A percentile compares a stretch with the other conserved stretches of the same genome.
phyloP scores from a whole-genome alignment of 2,113 vertebrate genomes.

The Uropsilus gracilis region DNA sequence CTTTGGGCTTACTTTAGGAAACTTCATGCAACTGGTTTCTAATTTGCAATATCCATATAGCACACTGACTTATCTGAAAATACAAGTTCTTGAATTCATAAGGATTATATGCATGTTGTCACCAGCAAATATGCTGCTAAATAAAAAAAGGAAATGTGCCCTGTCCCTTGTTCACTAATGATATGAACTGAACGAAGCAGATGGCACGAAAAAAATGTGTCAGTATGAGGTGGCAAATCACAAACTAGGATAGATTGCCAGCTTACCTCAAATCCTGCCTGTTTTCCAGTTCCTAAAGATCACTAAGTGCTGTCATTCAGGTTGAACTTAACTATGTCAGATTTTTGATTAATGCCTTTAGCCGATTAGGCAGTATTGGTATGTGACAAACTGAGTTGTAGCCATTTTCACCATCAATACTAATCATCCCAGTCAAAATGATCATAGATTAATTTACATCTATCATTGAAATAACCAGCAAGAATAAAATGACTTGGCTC shows the following conservation, averaged over 20 bases:
- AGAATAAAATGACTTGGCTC: neutral
- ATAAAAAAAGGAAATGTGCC: neutral
- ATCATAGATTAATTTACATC: slow-evolving; percentile 48
- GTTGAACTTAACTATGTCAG: neutral
- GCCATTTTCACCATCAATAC: slow-evolving; percentile 38
- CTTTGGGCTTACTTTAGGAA: neutral
- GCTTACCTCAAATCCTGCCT: slow-evolving; percentile 36
- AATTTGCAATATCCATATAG: neutral
- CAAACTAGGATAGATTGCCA: slow-evolving; percentile 11
- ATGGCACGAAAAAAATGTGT: slow-evolving; percentile 41
- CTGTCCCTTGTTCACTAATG: slow-evolving; percentile 41
- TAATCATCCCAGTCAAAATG: neutral
- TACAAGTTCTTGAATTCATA: slow-evolving; percentile 34
- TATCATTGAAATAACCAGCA: slow-evolving; percentile 17
- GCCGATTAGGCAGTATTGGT: neutral
- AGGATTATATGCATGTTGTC: neutral
- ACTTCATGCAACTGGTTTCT: neutral
- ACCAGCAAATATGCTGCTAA: slow-evolving; percentile 17
- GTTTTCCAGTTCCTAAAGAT: neutral
- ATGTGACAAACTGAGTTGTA: neutral
- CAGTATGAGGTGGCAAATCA: neutral
- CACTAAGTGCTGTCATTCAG: slow-evolving; percentile 13
- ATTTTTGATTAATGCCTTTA: slow-evolving; percentile 30
- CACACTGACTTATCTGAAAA: neutral
- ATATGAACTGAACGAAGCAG: slow-evolving; percentile 37